Conservation (phyloP, 2,797 vertebrate genomes). For the Florisuga fusca region DNA sequence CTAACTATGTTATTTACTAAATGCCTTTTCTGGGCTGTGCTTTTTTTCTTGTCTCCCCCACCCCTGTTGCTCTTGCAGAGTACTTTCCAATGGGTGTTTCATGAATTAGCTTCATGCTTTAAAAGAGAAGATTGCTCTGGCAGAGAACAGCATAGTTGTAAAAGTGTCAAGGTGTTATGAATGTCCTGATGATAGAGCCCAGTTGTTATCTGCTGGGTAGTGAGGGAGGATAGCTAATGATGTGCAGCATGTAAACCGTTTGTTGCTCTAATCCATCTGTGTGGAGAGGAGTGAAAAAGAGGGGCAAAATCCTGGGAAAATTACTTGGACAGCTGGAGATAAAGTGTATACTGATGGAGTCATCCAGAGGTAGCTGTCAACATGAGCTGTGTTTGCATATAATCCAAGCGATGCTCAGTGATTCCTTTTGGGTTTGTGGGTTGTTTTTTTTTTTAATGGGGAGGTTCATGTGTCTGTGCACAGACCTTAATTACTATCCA, state of each 20-base stretch:
- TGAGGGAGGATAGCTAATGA: constrained; percentile 81
- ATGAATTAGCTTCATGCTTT: constrained; percentile 73
- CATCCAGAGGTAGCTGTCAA: constrained; percentile 73
- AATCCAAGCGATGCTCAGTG: constrained; percentile 60
- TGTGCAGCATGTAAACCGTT: constrained; percentile 77
- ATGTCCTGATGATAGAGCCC: constrained; percentile 73
- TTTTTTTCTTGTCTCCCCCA: constrained; percentile 44
- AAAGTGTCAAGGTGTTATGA: constrained; percentile 83
- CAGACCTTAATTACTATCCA: constrained; percentile 55
- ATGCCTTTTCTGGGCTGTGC: neutral
- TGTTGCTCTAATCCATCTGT: constrained; percentile 75
- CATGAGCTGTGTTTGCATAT: constrained; percentile 75
- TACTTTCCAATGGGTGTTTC: constrained; percentile 33
- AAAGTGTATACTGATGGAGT: constrained; percentile 68
- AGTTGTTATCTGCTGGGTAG: constrained; percentile 79
- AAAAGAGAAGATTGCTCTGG: constrained; percentile 71
- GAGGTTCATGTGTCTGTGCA: constrained; percentile 9
- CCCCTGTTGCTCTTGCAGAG: constrained; percentile 35
- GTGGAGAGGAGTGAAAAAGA: constrained; percentile 66
- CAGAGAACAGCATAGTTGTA: constrained; percentile 72
- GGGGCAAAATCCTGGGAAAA: constrained; percentile 56
- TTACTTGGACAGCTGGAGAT: constrained; percentile 74
- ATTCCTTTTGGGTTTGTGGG: constrained; percentile 22
- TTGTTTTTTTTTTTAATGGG: neutral
- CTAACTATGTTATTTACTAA: constrained; percentile 47